Evolutionary conservation across 1,140 invertebrate genomes (phyloP).

Genomic region (Saxidomus purpurata): DNA sequence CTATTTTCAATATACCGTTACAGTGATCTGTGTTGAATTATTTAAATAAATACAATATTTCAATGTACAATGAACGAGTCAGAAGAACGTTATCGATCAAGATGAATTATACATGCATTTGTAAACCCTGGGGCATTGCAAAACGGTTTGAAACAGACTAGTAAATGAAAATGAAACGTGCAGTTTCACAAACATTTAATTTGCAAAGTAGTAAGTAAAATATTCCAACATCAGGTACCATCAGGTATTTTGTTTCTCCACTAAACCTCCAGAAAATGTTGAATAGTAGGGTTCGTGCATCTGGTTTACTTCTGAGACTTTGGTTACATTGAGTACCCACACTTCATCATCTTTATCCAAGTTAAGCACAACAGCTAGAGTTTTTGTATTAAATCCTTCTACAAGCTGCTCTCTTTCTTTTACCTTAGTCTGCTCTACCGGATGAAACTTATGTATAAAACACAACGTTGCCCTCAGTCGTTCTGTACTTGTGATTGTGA

Average conservation of each 20-base stretch:
- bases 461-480: background rate
- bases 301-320: background rate
- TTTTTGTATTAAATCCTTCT: background rate
- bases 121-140: no score
- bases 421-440: background rate
- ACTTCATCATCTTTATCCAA: background rate
- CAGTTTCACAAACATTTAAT: no score
- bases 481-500: background rate
- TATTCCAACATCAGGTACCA: no score
- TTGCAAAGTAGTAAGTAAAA: no score
- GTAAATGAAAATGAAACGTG: no score
- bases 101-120: no score
- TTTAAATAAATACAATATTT: no score
- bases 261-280: background rate
- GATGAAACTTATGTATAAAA: background rate
- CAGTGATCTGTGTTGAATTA: no score
- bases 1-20: no score
- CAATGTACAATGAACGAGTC: no score
- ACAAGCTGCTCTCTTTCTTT: background rate
- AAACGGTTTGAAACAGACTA: no score
- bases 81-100: no score
- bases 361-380: background rate
- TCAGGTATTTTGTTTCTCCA: background rate
- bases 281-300: background rate
- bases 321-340: background rate